phyloP scores from a whole-genome alignment of 2,888 invertebrate species.

The Hesperia comma region DNA sequence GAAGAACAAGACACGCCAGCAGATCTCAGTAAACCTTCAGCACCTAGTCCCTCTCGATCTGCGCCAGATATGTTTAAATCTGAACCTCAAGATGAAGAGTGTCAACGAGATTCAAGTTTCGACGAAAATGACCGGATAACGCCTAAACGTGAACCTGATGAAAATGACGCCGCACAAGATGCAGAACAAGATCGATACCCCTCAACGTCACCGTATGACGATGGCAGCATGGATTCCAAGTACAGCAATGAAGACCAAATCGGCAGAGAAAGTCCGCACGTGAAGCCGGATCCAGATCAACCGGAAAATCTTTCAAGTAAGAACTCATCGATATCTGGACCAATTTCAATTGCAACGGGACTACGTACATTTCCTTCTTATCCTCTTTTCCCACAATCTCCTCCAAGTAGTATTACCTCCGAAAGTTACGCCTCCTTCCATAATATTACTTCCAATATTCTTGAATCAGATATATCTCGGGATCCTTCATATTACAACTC shows the following conservation, averaged over 20 bases:
- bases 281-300: constrained; percentile 89
- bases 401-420: constrained; percentile 87
- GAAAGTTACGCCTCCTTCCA: constrained; percentile 85
- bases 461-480: constrained; percentile 87
- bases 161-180: constrained; percentile 85
- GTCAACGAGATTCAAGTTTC: constrained; percentile 79
- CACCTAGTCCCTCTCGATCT: constrained; percentile 80
- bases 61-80: constrained; percentile 75
- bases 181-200: constrained; percentile 85
- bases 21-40: constrained; percentile 89
- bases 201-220: constrained; percentile 88
- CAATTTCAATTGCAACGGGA: constrained; percentile 87
- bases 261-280: constrained; percentile 85
- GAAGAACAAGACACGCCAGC: constrained; percentile 91
- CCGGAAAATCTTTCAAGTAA: constrained; percentile 91
- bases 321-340: constrained; percentile 85
- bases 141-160: constrained; percentile 88
- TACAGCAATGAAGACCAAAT: constrained; percentile 88
- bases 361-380: constrained; percentile 86
- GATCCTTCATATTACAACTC: constrained; percentile 92
- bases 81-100: constrained; percentile 80
- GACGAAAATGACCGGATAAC: constrained; percentile 84
- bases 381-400: constrained; percentile 85
- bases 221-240: constrained; percentile 91
- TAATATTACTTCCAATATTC: constrained; percentile 70